Conservation (phyloP, 2,113 vertebrate genomes). For the Caloenas nicobarica region DNA sequence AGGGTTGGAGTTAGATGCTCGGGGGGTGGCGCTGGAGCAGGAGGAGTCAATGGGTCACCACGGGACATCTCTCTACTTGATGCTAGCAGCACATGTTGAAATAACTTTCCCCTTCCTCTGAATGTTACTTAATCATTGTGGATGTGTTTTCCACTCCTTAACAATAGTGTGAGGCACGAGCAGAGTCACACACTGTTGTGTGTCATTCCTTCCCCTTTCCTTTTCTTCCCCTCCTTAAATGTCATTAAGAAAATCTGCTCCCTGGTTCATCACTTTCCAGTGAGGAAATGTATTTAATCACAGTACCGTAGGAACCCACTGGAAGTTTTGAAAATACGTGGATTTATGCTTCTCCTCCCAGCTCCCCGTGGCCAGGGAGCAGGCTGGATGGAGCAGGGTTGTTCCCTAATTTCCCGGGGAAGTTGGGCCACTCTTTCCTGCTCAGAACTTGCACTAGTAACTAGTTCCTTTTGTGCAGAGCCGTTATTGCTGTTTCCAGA, state of each 20-base stretch:
- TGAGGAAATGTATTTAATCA: background rate
- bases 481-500: accelerated
- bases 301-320: background rate
- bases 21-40: background rate
- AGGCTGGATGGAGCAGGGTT: background rate
- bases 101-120: background rate
- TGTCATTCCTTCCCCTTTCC: background rate
- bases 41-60: background rate
- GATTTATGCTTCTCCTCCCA: background rate
- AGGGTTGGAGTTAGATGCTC: background rate
- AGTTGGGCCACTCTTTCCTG: background rate
- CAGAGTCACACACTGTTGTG: background rate
- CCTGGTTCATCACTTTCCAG: background rate
- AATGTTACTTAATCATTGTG: background rate
- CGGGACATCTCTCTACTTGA: background rate
- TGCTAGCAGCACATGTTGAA: background rate
- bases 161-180: background rate
- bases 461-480: background rate
- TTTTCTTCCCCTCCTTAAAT: background rate
- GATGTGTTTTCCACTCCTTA: background rate
- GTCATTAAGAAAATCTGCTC: background rate
- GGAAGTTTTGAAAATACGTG: background rate
- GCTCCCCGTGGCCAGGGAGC: background rate
- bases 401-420: background rate
- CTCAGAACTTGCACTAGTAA: background rate